Evolutionary conservation across 2,888 invertebrate genomes (phyloP), one percentile per base, ranked within the genome.

Genomic region (Amaurobius ferox): DNA sequence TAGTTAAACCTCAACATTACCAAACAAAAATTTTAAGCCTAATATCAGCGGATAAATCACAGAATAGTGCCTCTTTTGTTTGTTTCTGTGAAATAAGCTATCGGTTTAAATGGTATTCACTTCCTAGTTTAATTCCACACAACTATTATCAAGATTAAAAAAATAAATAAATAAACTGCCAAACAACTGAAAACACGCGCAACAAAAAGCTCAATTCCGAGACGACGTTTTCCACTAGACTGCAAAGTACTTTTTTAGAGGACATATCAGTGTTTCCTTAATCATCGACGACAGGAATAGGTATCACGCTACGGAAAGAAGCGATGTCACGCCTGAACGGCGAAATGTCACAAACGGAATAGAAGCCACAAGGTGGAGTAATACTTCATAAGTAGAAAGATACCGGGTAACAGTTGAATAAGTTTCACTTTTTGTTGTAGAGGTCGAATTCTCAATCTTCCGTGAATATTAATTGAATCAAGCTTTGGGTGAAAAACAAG

Each of bases 251-350:
- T 64, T 30, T 32, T 66, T n/a, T 35, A 66, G 0, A 30, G 19
- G 11, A 29, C 6, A 13, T 32, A 66, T 35, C 11, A 64, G 13
- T 6, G 19, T 66, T 66, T 32, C 66, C 23, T 66, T 66, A 19
- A 30, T 30, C 19, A 35, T n/a, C n/a, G 19, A 73, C 64, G 44
- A 67, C 40, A 26, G 67, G 68, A 68, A 80, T 74, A 80, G 48
- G 40, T 70, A 40, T 35, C 40, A 71, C 64, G 68, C 39, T 55
- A 68, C 64, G 78, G 73, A 80, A 80, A 55, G 62, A 29, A n/a
- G n/a, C n/a, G 64, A 72, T 32, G 77, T 72, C 83, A 83, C 40
- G 83, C 76, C 66, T 48, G 77, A 66, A 77, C 39, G 83, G 62
- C 77, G 83, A 78, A 77, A 83, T 83, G 39, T 68, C 39, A 68